Evolutionary conservation across 2,888 invertebrate genomes (phyloP).

Genomic region (Nephrotoma appendiculata): DNA sequence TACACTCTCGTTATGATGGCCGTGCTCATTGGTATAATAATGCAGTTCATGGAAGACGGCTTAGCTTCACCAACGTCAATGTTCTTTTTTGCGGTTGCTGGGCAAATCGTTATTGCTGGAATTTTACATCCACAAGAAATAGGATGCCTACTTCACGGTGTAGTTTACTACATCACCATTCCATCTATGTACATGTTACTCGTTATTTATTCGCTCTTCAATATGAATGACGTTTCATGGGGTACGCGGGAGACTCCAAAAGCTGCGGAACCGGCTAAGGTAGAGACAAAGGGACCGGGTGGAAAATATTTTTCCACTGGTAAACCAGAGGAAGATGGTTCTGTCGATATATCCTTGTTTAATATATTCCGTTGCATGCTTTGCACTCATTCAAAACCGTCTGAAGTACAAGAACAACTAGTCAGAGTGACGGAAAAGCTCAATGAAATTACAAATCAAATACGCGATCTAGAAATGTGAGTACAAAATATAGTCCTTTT

Average conservation of each 20-base stretch:
- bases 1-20: constrained; percentile 81
- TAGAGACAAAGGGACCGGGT: background rate
- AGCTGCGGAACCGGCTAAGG: background rate
- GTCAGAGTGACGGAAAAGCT: constrained; percentile 30
- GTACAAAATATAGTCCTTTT: background rate
- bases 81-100: constrained; percentile 62
- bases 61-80: constrained; percentile 67
- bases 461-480: constrained; percentile 33
- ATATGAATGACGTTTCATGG: constrained; percentile 88
- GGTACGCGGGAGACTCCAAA: constrained; percentile 67
- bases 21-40: constrained; percentile 63
- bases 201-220: constrained; percentile 82
- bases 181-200: constrained; percentile 91
- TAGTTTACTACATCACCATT: constrained; percentile 79
- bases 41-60: constrained; percentile 68
- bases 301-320: constrained; percentile 9
- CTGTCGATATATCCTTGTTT: constrained; percentile 36
- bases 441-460: constrained; percentile 29
- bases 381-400: constrained; percentile 34
- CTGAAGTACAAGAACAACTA: constrained; percentile 33
- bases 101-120: constrained; percentile 49
- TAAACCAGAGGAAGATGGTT: constrained; percentile 31
- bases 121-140: constrained; percentile 69
- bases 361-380: constrained; percentile 40
- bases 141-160: constrained; percentile 54